Conservation (phyloP, 2,888 invertebrate species). For the Thymelicus sylvestris region DNA sequence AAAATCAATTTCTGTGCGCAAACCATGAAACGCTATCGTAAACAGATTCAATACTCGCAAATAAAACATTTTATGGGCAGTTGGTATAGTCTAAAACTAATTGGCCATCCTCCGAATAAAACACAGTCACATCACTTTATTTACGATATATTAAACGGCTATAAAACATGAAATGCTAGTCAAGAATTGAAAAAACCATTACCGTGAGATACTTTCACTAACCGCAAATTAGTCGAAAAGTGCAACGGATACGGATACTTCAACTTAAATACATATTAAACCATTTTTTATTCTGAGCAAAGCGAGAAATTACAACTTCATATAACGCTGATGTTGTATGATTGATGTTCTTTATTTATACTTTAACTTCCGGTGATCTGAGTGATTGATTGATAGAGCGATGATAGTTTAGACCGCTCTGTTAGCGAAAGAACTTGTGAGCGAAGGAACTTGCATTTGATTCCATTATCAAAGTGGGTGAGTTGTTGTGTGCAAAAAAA, state of each 20-base stretch:
- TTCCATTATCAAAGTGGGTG: no score
- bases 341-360: slow-evolving; percentile 44
- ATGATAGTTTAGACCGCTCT: not conserved
- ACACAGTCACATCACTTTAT: not conserved
- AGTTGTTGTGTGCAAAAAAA: no score
- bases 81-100: no score
- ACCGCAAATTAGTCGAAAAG: slow-evolving; percentile 39
- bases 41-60: no score
- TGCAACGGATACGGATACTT: slow-evolving; percentile 49
- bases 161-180: slow-evolving; percentile 5
- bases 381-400: not conserved
- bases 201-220: slow-evolving; percentile 46
- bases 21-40: no score
- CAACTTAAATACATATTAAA: slow-evolving; percentile 39
- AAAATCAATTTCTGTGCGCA: no score
- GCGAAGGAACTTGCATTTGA: not conserved
- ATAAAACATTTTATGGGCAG: no score
- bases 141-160: slow-evolving; percentile 3
- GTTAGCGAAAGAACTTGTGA: not conserved
- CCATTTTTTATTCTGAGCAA: slow-evolving; percentile 38
- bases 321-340: slow-evolving; percentile 21
- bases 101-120: not conserved
- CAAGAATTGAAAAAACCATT: slow-evolving; percentile 6
- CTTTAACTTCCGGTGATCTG: slow-evolving; percentile 42
- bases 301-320: slow-evolving; percentile 38